These are phyloP conservation scores for Opisthocomus hoazin DNA, from an alignment of 2,113 vertebrate genomes.

Conservation along the genomic window DNA sequence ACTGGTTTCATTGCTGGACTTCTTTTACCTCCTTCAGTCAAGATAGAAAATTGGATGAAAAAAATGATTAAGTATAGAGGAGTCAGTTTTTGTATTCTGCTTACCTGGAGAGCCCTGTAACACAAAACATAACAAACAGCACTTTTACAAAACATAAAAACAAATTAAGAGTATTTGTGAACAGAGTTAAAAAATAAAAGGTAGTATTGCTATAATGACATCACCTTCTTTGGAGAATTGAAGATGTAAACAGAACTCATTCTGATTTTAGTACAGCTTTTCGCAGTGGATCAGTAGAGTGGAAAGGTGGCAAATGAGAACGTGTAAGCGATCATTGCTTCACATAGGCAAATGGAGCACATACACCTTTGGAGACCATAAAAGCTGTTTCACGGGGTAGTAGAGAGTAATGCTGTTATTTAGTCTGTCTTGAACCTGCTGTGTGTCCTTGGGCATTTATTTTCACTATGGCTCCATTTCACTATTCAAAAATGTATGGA, in stretches of 20 bases:
- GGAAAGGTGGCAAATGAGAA: background rate
- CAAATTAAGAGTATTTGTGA: background rate
- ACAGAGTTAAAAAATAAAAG: background rate
- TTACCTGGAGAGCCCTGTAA: background rate
- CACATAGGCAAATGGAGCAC: background rate
- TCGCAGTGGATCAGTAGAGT: background rate
- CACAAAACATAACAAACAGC: background rate
- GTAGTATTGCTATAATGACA: background rate
- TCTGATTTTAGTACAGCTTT: background rate
- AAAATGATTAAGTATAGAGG: background rate
- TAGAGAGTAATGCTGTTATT: background rate
- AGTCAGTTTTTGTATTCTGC: background rate
- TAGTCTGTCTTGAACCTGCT: background rate
- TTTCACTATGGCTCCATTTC: background rate
- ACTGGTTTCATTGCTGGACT: background rate
- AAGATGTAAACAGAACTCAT: background rate
- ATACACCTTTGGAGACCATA: background rate
- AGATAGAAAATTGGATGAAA: background rate
- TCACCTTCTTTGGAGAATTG: background rate
- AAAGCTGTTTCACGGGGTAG: background rate
- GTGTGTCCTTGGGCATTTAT: background rate
- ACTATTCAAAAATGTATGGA: background rate
- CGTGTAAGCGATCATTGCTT: background rate
- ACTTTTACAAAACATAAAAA: background rate
- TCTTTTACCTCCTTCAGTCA: slow-evolving; percentile 8